These are phyloP conservation scores for Muscidifurax raptorellus DNA, from an alignment of 1,140 invertebrate species.

Conservation along the genomic window DNA sequence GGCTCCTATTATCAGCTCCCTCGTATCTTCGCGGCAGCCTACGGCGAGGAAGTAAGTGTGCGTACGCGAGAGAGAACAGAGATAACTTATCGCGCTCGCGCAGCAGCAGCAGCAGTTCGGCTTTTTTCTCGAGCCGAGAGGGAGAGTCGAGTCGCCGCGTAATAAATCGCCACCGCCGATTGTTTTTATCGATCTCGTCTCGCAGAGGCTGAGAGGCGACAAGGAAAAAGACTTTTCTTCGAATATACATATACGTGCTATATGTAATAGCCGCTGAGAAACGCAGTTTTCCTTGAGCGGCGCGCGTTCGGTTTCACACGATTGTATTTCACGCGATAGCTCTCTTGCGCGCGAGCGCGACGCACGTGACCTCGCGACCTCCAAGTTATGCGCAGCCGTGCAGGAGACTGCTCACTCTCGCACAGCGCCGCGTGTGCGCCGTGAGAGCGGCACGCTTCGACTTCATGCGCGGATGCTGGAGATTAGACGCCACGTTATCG, in stretches of 20 bases:
- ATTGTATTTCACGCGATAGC: not conserved
- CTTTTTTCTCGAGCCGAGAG: not conserved
- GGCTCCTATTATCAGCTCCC: slow-evolving; percentile 63
- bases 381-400: not conserved
- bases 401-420: not conserved
- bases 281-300: not conserved
- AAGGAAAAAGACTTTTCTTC: not conserved
- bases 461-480: not conserved
- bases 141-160: slow-evolving; percentile 47
- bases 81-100: slow-evolving; percentile 60
- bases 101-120: slow-evolving; percentile 11
- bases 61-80: slow-evolving; percentile 63
- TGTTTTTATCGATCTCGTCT: slow-evolving; percentile 41
- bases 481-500: not conserved
- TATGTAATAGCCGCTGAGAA: not conserved
- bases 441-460: not conserved
- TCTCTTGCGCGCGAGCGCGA: not conserved
- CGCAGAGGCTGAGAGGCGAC: not conserved
- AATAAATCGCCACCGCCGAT: slow-evolving; percentile 70
- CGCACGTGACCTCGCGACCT: not conserved
- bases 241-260: not conserved
- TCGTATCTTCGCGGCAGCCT: slow-evolving; percentile 68
- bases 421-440: too few species aligned
- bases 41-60: slow-evolving; percentile 63
- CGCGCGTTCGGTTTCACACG: not conserved